Base-by-base conservation (phyloP, 1,140 invertebrate genomes). In the Leptinotarsa lineolata region DNA sequence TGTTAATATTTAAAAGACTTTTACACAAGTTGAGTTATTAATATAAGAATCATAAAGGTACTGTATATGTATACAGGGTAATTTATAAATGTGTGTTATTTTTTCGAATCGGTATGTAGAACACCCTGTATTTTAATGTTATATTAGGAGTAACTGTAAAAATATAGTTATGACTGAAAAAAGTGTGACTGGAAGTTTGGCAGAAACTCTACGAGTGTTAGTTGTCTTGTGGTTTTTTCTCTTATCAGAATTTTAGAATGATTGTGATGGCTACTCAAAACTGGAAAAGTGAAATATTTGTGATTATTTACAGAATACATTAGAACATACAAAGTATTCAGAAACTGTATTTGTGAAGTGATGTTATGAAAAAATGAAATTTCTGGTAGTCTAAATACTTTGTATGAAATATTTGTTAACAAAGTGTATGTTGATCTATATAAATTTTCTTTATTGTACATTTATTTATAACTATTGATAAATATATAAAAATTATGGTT, bases 91-190 rank as follows among this genome's bases (percentile, higher is more conserved):
- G 48, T 54, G 48, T 54, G 48, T 54, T 54, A 54, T 54, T 54
- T 16, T 54, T 54, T 54, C n/a, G 15, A 18, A 54, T 16, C n/a
- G 15, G n/a, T 54, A 54, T 54, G 21, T 22, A 65, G 63, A 73
- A 68, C 18, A 45, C 44, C 66, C 54, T 70, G 73, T 74, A 74
- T 75, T 72, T 75, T 72, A 69, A 72, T 75, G 66, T 75, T 69
- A 75, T 68, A 71, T 60, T 54, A 54, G 48, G 18, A 54, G 15
- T 69, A 46, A 69, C 30, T 70, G 24, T 69, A 61, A 69, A 60
- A 54, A 67, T 54, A 71, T 72, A 59, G 72, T 72, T 67, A 75
- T 60, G 70, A 39, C 48, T 61, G 74, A 75, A 68, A 69, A 65
- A 30, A 30, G 63, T 22, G 16, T n/a, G 63, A 65, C 16, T 69